phyloP scores from a whole-genome alignment of 1,140 invertebrate genomes.

The Drosophila melanogaster region DNA sequence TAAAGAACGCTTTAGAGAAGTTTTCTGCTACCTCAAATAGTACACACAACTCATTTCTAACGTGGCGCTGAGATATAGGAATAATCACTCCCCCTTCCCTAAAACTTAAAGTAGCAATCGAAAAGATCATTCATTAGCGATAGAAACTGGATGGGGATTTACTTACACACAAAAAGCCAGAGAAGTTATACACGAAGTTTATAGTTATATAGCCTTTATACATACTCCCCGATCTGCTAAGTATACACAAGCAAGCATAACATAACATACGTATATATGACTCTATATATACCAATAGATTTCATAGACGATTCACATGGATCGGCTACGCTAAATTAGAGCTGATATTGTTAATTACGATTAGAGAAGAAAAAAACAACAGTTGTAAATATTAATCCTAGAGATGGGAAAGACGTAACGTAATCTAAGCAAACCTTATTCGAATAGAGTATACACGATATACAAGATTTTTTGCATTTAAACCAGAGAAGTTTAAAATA shows the following conservation, averaged over 20 bases:
- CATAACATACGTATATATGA: constrained; percentile 45
- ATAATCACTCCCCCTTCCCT: background rate
- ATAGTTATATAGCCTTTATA: constrained; percentile 65
- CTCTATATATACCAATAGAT: constrained; percentile 46
- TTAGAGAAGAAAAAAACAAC: constrained; percentile 8
- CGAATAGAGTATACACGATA: constrained; percentile 57
- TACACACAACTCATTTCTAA: background rate
- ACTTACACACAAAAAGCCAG: constrained; percentile 39
- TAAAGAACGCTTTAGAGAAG: no score
- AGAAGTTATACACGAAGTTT: constrained; percentile 69
- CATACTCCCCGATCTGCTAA: constrained; percentile 42
- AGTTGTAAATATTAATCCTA: constrained; percentile 63
- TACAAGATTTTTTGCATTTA: constrained; percentile 78
- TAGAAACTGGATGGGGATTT: constrained; percentile 23
- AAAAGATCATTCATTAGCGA: constrained; percentile 13
- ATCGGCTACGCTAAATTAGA: constrained; percentile 38
- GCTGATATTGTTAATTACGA: constrained; percentile 54
- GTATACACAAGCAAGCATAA: constrained; percentile 39
- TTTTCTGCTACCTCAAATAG: constrained; percentile 10
- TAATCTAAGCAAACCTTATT: constrained; percentile 42
- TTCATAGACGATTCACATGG: constrained; percentile 23
- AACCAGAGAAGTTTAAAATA: constrained; percentile 61
- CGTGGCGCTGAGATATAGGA: background rate
- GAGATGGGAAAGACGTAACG: constrained; percentile 13
- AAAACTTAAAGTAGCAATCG: constrained; percentile 33